Evolutionary conservation across 53 echinoderm and acorn worm species (phyloP).

Genomic region (Pentamera pediparva): DNA sequence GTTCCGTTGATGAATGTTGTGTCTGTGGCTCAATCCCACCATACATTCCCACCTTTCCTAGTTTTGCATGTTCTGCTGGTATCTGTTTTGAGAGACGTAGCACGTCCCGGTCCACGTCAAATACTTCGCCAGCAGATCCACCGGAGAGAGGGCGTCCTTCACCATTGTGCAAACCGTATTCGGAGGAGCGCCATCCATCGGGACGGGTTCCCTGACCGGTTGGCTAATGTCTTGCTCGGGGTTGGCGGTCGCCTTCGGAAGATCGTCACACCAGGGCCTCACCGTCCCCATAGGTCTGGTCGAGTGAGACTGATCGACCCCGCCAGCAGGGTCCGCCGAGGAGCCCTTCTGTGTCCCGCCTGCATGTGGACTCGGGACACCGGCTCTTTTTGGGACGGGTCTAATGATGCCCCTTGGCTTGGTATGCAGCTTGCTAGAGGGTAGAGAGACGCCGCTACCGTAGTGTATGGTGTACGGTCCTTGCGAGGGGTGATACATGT

Average conservation of each 20-base stretch:
- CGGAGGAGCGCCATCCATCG: slow-evolving; percentile 53
- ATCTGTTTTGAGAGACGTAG: slow-evolving; percentile 5
- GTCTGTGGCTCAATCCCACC: no score
- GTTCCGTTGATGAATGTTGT: no score
- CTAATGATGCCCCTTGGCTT: slow-evolving; percentile 17
- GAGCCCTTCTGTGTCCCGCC: background rate
- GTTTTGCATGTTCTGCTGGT: no score
- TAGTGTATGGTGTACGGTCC: slow-evolving; percentile 13
- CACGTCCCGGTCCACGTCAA: slow-evolving; percentile 38
- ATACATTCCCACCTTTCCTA: no score
- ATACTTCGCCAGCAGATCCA: slow-evolving; percentile 53
- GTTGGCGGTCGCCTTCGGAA: slow-evolving; percentile 7
- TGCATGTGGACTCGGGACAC: background rate
- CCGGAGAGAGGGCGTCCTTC: slow-evolving; percentile 40
- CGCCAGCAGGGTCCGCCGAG: background rate
- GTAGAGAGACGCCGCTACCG: background rate
- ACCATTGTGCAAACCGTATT: slow-evolving; percentile 71
- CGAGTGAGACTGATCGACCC: background rate
- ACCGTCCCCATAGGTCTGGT: background rate
- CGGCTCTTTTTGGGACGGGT: background rate
- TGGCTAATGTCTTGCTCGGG: slow-evolving; percentile 14
- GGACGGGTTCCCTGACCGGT: slow-evolving; percentile 22
- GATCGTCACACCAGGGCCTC: slow-evolving; percentile 8
- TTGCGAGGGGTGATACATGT: background rate
- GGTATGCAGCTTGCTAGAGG: background rate